Base-by-base conservation (phyloP, 2,888 invertebrate species). In the Sisyra terminalis region DNA sequence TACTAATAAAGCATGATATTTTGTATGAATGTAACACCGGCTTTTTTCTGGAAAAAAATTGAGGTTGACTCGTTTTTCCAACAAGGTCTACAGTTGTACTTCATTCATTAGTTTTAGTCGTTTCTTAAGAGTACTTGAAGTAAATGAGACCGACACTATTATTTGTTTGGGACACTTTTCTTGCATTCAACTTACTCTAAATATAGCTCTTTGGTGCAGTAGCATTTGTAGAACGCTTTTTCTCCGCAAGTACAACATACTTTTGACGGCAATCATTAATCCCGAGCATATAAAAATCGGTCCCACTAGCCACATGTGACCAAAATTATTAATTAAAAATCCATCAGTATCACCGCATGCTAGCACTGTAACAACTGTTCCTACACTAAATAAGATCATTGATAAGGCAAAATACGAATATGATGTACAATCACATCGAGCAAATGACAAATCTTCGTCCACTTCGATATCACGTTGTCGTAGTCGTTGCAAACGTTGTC, bases 271-370 rank as follows among this genome's bases (percentile, higher is more conserved):
- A 43, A 76, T 71, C 75, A 75, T 74, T 60, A 75, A 68, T 49
- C 75, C 75, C 48, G 74, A 74, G 60, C 75, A 73, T 56, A 75
- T 73, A 56, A 75, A 74, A 55, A 75, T 72, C 42, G 75, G 75
- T 45, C 75, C 75, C 45, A 75, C 73, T 11, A 75, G 66, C 75
- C 75, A 75, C 75, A 75, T 73, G 64, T 75, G 74, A 47, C 75
- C 75, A 50, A 76, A 61, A 60, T 71, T 70, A 50, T 61, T 68
- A 50, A 73, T 67, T 51, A 74, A 66, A 51, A 71, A 70, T 41
- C 71, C 72, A 58, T 73, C 70, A 44, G 68, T 66, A 54, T 72
- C 73, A 46, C 74, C 73, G 50, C 75, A 61, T 38, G 75, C 73
- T 45, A 75, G 58, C 43, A 75, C 72, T 47, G 75, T 75, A 49